Conservation (phyloP, 2,113 vertebrate species). For the Hippocampus comes region DNA sequence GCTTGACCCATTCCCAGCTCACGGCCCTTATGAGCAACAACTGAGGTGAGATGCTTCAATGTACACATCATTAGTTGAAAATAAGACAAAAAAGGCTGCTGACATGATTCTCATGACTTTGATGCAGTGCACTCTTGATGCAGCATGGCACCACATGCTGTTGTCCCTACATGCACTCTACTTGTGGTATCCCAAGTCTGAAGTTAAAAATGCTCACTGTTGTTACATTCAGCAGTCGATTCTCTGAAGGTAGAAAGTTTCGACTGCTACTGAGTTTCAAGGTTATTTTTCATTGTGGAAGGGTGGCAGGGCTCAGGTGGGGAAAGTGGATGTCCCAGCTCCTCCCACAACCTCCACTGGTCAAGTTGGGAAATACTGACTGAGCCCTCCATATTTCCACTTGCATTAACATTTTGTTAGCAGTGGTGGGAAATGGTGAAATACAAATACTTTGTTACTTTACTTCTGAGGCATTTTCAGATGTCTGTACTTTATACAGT, state of each 20-base stretch:
- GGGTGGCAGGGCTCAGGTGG: not conserved
- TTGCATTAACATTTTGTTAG: not conserved
- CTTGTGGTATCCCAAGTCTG: not conserved
- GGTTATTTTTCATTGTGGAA: slow-evolving; percentile 5
- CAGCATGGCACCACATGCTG: not conserved
- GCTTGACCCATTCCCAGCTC: slow-evolving; percentile 63
- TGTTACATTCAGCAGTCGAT: not conserved
- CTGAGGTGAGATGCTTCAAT: slow-evolving; percentile 42
- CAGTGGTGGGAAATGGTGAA: not conserved
- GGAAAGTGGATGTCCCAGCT: not conserved
- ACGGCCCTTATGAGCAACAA: slow-evolving; percentile 43
- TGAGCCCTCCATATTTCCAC: not conserved
- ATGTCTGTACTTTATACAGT: no score
- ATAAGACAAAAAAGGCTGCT: slow-evolving; percentile 1
- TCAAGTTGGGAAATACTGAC: not conserved
- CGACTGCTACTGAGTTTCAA: slow-evolving; percentile 2
- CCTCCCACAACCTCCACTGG: not conserved
- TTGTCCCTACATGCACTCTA: not conserved
- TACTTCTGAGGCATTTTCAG: not conserved
- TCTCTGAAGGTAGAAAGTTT: slow-evolving; percentile 1
- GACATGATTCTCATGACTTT: slow-evolving; percentile 36
- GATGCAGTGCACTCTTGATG: no score
- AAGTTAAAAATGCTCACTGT: no score
- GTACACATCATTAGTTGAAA: slow-evolving; percentile 35
- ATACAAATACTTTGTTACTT: not conserved